Base-by-base conservation (phyloP, 2,113 vertebrate genomes). In the Neotoma lepida region DNA sequence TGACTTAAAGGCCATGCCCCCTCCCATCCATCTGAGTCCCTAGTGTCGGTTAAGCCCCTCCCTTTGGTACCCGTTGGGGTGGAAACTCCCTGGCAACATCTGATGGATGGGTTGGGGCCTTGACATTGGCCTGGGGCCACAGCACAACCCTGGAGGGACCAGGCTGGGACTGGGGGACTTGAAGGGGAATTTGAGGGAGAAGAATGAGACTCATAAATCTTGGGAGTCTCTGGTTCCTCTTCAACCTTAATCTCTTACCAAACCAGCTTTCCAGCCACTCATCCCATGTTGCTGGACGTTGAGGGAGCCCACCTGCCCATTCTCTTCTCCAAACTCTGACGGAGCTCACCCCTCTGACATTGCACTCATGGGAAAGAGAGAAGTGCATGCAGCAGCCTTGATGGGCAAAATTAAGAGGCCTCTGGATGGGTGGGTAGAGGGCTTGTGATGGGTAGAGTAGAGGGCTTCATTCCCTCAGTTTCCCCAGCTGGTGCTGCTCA, bases 41-140 rank as follows among this genome's bases (percentile, higher is more conserved):
- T 70, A 24, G 9, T 90, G 89, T 93, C 84, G 88, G 66, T 84
- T 88, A 70, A 86, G 8, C 82, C 82, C 86, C 93, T 91, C 89
- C 96, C 68, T 95, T 93, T 93, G 90, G 90, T 96, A 96, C 96
- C 91, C 33, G 3, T 64, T 96, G 85, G 78, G 96, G 86, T 91
- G 88, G 95, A 97, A 96, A 96, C 96, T 96, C 93, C 96, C 96
- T 97, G 86, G 92, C 94, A 94, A 95, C 76, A 73, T 90, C 96
- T 97, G 92, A 96, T 97, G 95, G 95, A 92, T 96, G 95, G 84
- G 63, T 89, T 92, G 71, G 56, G 90, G 46, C 86, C 82, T 90
- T 94, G 91, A 92, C 86, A 81, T 94, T 97, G 96, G 85, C 96
- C 81, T 88, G 63, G 87, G 93, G 76, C 95, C 96, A 95, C 94